Conservation (phyloP, 2,888 invertebrate species). For the Chaetogeoica ovagalla region DNA sequence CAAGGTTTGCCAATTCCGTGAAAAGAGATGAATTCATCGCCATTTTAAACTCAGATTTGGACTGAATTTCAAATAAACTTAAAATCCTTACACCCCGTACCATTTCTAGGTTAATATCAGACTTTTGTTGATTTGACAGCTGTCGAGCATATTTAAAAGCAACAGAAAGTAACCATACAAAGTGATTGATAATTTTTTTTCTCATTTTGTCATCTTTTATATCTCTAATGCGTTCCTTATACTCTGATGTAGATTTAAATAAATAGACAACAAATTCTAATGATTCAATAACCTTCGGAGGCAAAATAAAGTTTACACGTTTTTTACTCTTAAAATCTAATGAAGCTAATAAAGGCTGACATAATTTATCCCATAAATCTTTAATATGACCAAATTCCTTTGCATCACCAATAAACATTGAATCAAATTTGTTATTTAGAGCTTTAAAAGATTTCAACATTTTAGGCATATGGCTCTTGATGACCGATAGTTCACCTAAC, state of each 20-base stretch:
- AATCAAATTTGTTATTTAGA: not conserved
- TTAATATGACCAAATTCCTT: not conserved
- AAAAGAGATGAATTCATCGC: not conserved
- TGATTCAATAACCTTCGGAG: constrained; percentile 20
- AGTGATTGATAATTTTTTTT: constrained; percentile 17
- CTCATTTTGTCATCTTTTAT: not conserved
- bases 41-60: not conserved
- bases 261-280: constrained; percentile 16
- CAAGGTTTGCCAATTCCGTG: constrained; percentile 20
- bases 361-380: constrained; percentile 8
- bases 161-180: constrained; percentile 34
- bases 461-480: not conserved
- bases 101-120: constrained; percentile 38
- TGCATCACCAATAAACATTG: constrained; percentile 3
- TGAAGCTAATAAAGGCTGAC: not conserved
- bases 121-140: constrained; percentile 44
- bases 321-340: not conserved
- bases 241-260: constrained; percentile 1
- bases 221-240: not conserved
- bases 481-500: constrained; percentile 55
- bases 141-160: constrained; percentile 11
- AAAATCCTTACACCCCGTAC: constrained; percentile 31
- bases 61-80: constrained; percentile 1
- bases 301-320: not conserved
- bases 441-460: not conserved